Evolutionary conservation across 1,140 invertebrate species (phyloP).

Genomic region (Magallana angulata): DNA sequence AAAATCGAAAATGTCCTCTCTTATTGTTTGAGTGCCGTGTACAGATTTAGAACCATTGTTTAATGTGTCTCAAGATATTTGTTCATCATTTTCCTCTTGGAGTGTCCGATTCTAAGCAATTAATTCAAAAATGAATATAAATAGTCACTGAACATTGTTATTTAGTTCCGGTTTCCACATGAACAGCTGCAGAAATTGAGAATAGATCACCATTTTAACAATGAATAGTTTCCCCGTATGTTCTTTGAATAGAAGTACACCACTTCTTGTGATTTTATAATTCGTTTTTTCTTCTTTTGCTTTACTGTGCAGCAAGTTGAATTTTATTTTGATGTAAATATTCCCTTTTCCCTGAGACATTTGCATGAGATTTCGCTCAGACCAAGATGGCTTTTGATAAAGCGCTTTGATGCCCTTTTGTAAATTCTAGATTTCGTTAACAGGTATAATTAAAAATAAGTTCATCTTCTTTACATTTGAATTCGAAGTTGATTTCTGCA

Average conservation of each 20-base stretch:
- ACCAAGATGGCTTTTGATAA: slow-evolving; percentile 14
- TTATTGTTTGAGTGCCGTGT: no score
- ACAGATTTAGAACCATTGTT: no score
- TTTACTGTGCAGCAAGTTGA: background rate
- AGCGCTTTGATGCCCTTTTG: slow-evolving; percentile 23
- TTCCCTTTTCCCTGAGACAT: slow-evolving; percentile 24
- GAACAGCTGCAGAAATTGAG: background rate
- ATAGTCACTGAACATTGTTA: background rate
- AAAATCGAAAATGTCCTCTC: no score
- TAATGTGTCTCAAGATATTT: no score
- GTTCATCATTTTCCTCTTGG: background rate
- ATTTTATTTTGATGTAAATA: slow-evolving; percentile 33
- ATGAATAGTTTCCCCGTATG: no score
- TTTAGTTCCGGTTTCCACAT: background rate
- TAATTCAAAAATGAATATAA: background rate
- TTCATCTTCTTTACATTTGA: slow-evolving; percentile 25
- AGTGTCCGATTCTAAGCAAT: background rate
- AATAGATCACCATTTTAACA: background rate
- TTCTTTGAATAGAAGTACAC: no score
- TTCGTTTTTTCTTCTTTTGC: background rate
- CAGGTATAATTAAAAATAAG: slow-evolving; percentile 32
- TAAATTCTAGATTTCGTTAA: slow-evolving; percentile 32
- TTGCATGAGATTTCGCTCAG: slow-evolving; percentile 25
- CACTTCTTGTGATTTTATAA: no score
- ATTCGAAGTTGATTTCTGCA: slow-evolving; percentile 15